Evolutionary conservation across 2,888 invertebrate species (phyloP).

Genomic region (Pachymerium ferrugineum): DNA sequence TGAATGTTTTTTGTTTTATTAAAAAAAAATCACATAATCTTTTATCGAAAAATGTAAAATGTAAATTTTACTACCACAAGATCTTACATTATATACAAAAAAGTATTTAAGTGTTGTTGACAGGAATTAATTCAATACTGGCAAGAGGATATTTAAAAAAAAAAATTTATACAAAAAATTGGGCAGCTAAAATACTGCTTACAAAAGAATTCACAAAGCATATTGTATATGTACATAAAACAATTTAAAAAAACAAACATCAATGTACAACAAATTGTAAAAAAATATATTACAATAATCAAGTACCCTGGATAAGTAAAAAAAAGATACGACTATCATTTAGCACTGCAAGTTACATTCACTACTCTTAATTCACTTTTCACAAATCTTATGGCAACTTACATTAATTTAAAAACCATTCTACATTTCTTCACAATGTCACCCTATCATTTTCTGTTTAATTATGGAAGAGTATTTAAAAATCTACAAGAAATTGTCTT

Average conservation of each 20-base stretch:
- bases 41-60: not conserved
- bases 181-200: not conserved
- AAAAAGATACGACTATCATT: not conserved
- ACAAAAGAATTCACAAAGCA: not conserved
- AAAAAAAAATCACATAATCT: too few relatives aligned
- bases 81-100: conserved; percentile 6
- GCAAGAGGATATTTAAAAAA: not conserved
- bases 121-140: too few relatives aligned
- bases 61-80: not conserved
- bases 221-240: not conserved
- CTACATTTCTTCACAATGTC: too few relatives aligned
- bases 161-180: not conserved
- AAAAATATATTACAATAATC: not conserved
- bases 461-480: too few relatives aligned
- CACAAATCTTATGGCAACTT: not conserved
- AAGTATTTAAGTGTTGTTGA: not conserved
- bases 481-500: too few relatives aligned
- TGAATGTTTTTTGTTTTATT: too few relatives aligned
- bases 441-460: too few relatives aligned
- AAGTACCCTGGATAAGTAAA: not conserved
- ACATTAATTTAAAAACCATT: not conserved
- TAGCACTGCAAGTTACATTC: conserved; percentile 9
- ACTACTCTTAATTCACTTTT: not conserved
- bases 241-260: not conserved
- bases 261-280: not conserved